Conservation (phyloP, 2,888 invertebrate species). For the Hirtodrosophila duncani region DNA sequence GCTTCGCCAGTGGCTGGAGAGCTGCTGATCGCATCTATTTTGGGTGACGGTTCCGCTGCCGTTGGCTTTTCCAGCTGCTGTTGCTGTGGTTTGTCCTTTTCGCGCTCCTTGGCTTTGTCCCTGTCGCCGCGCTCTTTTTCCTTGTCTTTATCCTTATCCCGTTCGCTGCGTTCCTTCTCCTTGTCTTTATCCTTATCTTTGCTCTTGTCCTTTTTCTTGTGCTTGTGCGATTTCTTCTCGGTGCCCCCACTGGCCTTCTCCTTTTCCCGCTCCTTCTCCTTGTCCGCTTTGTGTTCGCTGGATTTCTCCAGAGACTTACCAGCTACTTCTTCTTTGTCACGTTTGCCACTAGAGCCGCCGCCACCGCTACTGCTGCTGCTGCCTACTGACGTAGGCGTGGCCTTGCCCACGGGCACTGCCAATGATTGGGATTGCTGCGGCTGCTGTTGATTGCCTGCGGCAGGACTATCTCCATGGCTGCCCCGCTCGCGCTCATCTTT, state of each 20-base stretch:
- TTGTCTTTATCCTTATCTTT: slow-evolving; percentile 75
- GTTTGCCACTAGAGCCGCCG: slow-evolving; percentile 36
- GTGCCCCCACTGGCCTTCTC: slow-evolving; percentile 81
- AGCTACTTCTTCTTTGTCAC: slow-evolving; percentile 46
- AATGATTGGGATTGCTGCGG: not conserved
- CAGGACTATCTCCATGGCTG: slow-evolving; percentile 35
- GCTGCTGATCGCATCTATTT: slow-evolving; percentile 25
- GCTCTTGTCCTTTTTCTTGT: slow-evolving; percentile 83
- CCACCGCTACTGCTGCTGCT: slow-evolving; percentile 48
- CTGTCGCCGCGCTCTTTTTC: slow-evolving; percentile 49
- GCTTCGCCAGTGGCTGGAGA: slow-evolving; percentile 13
- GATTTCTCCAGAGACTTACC: slow-evolving; percentile 27
- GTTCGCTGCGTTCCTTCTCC: slow-evolving; percentile 63
- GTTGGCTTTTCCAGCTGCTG: slow-evolving; percentile 28
- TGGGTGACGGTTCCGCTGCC: slow-evolving; percentile 29
- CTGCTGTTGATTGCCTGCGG: slow-evolving; percentile 1
- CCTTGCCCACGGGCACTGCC: slow-evolving; percentile 37
- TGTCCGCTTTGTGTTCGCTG: slow-evolving; percentile 37
- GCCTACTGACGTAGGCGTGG: slow-evolving; percentile 53
- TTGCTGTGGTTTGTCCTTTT: slow-evolving; percentile 36
- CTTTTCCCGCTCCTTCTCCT: slow-evolving; percentile 23
- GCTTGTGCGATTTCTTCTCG: slow-evolving; percentile 84
- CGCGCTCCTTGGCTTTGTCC: slow-evolving; percentile 46
- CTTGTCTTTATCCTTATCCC: slow-evolving; percentile 66
- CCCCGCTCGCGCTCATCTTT: slow-evolving; percentile 49